Evolutionary conservation across 2,888 invertebrate species (phyloP).

Genomic region (Colostygia pectinataria): DNA sequence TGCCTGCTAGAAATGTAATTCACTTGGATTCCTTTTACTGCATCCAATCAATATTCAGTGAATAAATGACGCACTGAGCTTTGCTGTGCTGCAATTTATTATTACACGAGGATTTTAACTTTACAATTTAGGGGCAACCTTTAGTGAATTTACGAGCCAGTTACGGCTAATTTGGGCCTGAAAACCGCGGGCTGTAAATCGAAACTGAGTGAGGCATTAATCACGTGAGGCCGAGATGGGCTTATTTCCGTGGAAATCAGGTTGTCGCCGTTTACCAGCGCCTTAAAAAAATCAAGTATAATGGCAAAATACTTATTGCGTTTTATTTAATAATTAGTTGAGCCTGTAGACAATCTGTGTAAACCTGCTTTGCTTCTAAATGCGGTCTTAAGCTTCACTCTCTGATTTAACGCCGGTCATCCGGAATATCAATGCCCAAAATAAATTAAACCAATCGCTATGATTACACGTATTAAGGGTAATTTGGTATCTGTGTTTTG

Average conservation of each 20-base stretch:
- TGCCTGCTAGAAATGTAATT: background rate
- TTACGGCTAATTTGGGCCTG: conserved; percentile 59
- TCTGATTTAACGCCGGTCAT: conserved; percentile 34
- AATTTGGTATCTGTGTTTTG: conserved; percentile 3
- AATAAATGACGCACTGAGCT: conserved; percentile 19
- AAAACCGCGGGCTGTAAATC: conserved; percentile 60
- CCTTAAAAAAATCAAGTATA: no score
- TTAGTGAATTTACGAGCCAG: conserved; percentile 48
- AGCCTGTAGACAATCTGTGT: no score
- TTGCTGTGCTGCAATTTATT: conserved; percentile 27
- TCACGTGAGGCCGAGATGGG: conserved; percentile 44
- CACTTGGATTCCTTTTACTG: conserved; percentile 4
- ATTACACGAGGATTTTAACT: conserved; percentile 30
- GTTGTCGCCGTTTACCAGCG: background rate
- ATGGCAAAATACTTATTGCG: no score
- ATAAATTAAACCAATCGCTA: conserved; percentile 27
- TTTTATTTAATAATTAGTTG: no score
- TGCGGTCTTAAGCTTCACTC: conserved; percentile 10
- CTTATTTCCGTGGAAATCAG: background rate
- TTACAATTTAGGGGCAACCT: conserved; percentile 40
- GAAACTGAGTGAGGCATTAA: conserved; percentile 54
- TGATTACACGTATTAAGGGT: conserved; percentile 21
- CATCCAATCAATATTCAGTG: conserved; percentile 27
- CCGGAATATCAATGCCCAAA: conserved; percentile 39
- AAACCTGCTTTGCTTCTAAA: conserved; percentile 6